A percentile compares a stretch with the other conserved stretches of the same genome.
Evolutionary conservation across 2,113 vertebrate species (phyloP).

Genomic region (Otus sunia): DNA sequence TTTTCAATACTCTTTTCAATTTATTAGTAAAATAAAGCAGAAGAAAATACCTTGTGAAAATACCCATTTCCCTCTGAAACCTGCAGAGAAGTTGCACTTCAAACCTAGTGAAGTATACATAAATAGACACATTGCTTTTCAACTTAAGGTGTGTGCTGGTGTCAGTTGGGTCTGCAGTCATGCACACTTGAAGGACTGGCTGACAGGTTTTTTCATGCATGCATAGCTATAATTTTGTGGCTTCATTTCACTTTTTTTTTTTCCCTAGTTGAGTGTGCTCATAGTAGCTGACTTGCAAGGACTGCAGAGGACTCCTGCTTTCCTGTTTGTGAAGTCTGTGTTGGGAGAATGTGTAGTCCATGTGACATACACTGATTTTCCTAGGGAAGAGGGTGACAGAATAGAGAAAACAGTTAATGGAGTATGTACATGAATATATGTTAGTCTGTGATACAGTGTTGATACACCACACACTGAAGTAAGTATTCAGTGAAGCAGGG

Average conservation of each 20-base stretch:
- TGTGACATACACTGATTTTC: not conserved
- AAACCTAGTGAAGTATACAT: not conserved
- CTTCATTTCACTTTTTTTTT: not conserved
- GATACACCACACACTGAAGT: not conserved
- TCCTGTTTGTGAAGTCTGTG: not conserved
- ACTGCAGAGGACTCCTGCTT: not conserved
- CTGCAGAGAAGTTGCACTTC: not conserved
- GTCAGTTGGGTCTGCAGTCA: accelerated
- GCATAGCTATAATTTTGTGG: not conserved
- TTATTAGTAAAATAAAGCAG: not conserved
- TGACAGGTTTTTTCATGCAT: not conserved
- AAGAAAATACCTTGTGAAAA: not conserved
- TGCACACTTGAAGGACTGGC: too few species aligned
- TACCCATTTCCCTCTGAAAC: not conserved
- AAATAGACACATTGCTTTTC: not conserved
- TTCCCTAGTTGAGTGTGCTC: not conserved
- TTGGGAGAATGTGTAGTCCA: not conserved
- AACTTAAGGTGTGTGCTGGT: not conserved
- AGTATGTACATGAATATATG: accelerated
- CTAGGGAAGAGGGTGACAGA: not conserved
- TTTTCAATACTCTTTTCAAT: not conserved
- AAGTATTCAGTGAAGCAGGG: too few species aligned
- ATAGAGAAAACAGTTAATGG: not conserved
- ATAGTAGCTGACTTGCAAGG: not conserved
- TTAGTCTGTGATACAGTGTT: too few species aligned